Evolutionary conservation across 2,888 invertebrate genomes (phyloP).

Genomic region (Caenorhabditis zanzibari): DNA sequence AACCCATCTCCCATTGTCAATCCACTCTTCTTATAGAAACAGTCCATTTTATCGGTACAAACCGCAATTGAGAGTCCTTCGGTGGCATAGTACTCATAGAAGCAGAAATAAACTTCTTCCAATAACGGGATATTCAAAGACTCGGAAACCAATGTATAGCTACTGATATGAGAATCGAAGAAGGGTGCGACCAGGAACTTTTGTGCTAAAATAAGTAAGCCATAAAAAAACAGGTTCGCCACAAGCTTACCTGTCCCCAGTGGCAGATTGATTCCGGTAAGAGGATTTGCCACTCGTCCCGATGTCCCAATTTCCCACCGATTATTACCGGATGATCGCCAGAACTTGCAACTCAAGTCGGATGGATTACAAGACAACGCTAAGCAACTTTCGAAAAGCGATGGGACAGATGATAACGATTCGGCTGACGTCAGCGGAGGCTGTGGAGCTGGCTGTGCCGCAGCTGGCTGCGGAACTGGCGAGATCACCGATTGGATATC

Average conservation of each 20-base stretch:
- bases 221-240: background rate
- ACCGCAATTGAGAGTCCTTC: constrained; percentile 71
- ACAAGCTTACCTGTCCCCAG: constrained; percentile 69
- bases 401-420: constrained; percentile 60
- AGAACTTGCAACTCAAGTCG: constrained; percentile 78
- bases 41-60: constrained; percentile 77
- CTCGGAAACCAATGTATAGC: constrained; percentile 73
- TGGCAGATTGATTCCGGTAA: constrained; percentile 71
- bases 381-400: constrained; percentile 72
- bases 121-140: constrained; percentile 65
- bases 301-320: constrained; percentile 77
- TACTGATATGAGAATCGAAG: constrained; percentile 70
- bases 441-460: constrained; percentile 32
- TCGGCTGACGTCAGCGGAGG: constrained; percentile 39
- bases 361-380: constrained; percentile 77
- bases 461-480: constrained; percentile 23
- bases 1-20: constrained; percentile 65
- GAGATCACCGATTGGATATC: constrained; percentile 36
- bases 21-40: constrained; percentile 75
- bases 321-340: constrained; percentile 76
- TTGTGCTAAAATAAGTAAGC: constrained; percentile 60
- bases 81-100: constrained; percentile 77
- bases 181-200: constrained; percentile 74
- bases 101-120: constrained; percentile 77
- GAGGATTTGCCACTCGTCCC: constrained; percentile 74